These are phyloP conservation scores for Leptopilina myrica DNA, from an alignment of 2,888 invertebrate genomes.

Conservation along the genomic window DNA sequence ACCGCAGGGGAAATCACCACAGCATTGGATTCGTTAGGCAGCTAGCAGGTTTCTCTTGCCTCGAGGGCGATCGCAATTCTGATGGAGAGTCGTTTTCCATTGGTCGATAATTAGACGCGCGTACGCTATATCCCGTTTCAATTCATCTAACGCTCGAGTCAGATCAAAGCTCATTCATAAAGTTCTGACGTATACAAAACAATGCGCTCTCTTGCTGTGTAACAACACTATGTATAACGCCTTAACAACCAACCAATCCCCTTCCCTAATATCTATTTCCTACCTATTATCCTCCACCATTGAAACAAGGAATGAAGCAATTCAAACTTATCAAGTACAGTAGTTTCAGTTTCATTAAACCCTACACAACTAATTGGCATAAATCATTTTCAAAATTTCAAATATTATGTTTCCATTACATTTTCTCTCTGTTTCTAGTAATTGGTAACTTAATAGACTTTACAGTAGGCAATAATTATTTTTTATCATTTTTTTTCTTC, in stretches of 20 bases:
- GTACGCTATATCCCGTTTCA: slow-evolving; percentile 52
- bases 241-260: slow-evolving; percentile 12
- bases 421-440: too few relatives aligned
- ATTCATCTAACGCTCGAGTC: slow-evolving; percentile 34
- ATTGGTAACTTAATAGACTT: not conserved
- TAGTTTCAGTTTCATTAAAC: slow-evolving; percentile 10
- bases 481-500: too few relatives aligned
- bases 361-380: not conserved
- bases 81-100: slow-evolving; percentile 49
- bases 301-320: not conserved
- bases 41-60: slow-evolving; percentile 44
- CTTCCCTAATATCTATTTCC: slow-evolving; percentile 21
- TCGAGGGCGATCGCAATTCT: slow-evolving; percentile 28
- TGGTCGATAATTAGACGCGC: slow-evolving; percentile 62
- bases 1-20: slow-evolving; percentile 70
- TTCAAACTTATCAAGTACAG: slow-evolving; percentile 20
- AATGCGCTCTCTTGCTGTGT: not conserved
- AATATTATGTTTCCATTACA: not conserved
- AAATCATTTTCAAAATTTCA: not conserved
- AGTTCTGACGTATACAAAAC: slow-evolving; percentile 9
- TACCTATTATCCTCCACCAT: not conserved
- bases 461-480: too few relatives aligned
- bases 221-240: slow-evolving; percentile 2
- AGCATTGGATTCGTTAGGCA: slow-evolving; percentile 65
- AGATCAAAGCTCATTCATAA: slow-evolving; percentile 31